Evolutionary conservation across 1,140 invertebrate species (phyloP).

Genomic region (Aphaenogaster ashmeadi): DNA sequence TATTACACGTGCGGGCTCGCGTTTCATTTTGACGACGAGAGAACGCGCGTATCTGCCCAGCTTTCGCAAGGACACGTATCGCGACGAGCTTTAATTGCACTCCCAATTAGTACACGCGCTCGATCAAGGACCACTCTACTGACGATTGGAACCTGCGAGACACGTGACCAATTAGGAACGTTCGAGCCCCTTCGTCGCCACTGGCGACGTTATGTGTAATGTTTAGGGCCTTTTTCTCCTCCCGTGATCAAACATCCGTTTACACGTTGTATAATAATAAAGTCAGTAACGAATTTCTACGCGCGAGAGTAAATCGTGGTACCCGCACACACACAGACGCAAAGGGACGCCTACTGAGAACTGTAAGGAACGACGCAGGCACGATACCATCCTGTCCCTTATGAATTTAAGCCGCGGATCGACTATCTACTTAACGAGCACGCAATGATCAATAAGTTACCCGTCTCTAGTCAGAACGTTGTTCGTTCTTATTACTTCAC

Average conservation of each 20-base stretch:
- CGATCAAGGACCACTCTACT: slow-evolving; percentile 81
- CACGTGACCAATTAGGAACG: slow-evolving; percentile 86
- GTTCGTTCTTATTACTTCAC: background rate
- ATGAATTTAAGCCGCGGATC: background rate
- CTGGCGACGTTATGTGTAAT: background rate
- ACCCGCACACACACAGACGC: background rate
- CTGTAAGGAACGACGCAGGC: background rate
- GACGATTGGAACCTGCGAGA: slow-evolving; percentile 69
- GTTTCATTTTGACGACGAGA: slow-evolving; percentile 73
- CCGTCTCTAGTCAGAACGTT: background rate
- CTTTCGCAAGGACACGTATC: slow-evolving; percentile 67
- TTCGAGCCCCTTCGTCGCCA: background rate
- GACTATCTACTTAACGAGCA: slow-evolving; percentile 10
- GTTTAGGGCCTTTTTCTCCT: background rate
- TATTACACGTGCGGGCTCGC: slow-evolving; percentile 6
- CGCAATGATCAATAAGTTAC: background rate
- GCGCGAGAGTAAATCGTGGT: slow-evolving; percentile 2
- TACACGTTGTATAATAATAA: background rate
- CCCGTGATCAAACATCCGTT: slow-evolving; percentile 9
- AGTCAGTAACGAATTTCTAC: background rate
- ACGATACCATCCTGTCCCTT: slow-evolving; percentile 2
- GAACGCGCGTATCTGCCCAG: slow-evolving; percentile 17
- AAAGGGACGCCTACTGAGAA: background rate
- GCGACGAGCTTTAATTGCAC: slow-evolving; percentile 83
- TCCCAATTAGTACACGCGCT: slow-evolving; percentile 84